These are phyloP conservation scores for Yponomeuta sedellus DNA, from an alignment of 2,888 invertebrate genomes.

Conservation along the genomic window DNA sequence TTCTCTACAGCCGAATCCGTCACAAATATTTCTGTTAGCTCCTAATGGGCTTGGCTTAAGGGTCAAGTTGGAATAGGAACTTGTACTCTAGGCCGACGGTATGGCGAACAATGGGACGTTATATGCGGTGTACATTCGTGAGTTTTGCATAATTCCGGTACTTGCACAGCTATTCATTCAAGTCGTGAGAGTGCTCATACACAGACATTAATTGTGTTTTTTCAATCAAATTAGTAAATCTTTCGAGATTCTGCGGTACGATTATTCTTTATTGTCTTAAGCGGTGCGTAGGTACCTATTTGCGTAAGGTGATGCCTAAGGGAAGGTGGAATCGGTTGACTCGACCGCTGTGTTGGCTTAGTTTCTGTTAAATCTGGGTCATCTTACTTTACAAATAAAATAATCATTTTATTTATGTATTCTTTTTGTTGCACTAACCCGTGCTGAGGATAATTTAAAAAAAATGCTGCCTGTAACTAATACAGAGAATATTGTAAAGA, in stretches of 20 bases:
- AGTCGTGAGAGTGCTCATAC: not conserved
- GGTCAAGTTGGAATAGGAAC: not conserved
- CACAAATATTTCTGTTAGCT: not conserved
- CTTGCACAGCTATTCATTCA: not conserved
- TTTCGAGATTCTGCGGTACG: not conserved
- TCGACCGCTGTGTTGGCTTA: not conserved
- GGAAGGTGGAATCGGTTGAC: not conserved
- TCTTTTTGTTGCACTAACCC: too few relatives aligned
- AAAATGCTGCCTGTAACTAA: too few relatives aligned
- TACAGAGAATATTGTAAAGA: too few relatives aligned
- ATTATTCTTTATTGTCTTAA: constrained; percentile 1
- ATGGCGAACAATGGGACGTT: not conserved
- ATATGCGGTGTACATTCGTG: not conserved
- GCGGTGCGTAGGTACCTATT: not conserved
- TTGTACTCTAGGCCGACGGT: not conserved
- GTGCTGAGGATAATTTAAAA: too few relatives aligned
- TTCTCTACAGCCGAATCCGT: not conserved
- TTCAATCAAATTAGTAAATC: constrained; percentile 2
- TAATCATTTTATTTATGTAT: too few relatives aligned
- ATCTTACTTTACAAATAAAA: too few relatives aligned
- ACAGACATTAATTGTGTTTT: not conserved
- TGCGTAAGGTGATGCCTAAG: not conserved
- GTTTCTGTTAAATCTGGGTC: too few relatives aligned
- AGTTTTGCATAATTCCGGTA: constrained; percentile 1
- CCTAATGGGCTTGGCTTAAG: not conserved